phyloP scores from a whole-genome alignment of 2,888 invertebrate species.

The Azorinus chamasolen region DNA sequence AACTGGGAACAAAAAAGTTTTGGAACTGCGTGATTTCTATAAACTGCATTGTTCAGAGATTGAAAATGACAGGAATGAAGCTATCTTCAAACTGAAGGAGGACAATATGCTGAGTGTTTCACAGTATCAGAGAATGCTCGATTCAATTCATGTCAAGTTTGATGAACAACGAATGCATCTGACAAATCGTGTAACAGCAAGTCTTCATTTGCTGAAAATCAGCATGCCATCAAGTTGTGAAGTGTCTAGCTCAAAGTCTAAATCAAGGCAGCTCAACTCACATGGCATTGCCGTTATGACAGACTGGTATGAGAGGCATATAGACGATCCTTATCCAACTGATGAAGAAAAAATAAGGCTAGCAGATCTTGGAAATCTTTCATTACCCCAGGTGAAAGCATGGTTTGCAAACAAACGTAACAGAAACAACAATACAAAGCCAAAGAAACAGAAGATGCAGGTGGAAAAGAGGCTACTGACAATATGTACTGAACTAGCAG shows the following conservation, averaged over 20 bases:
- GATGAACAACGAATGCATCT: conserved; percentile 79
- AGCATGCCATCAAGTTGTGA: conserved; percentile 62
- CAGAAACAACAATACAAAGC: conserved; percentile 82
- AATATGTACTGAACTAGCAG: conserved; percentile 71
- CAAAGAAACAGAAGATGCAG: conserved; percentile 77
- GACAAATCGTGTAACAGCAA: conserved; percentile 73
- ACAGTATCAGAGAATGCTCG: conserved; percentile 65
- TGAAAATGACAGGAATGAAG: conserved; percentile 75
- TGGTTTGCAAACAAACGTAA: conserved; percentile 85
- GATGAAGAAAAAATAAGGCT: conserved; percentile 79
- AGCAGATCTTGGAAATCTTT: conserved; percentile 76
- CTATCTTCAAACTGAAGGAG: conserved; percentile 67
- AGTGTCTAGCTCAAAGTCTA: conserved; percentile 60
- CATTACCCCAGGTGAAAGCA: conserved; percentile 80
- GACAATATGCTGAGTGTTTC: conserved; percentile 53
- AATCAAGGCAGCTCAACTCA: conserved; percentile 73
- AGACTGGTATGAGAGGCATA: conserved; percentile 79
- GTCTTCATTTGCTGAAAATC: conserved; percentile 78
- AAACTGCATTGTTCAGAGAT: conserved; percentile 74
- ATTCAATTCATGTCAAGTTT: conserved; percentile 67
- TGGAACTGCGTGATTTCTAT: conserved; percentile 79
- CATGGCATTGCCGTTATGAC: conserved; percentile 77
- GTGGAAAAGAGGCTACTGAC: conserved; percentile 72
- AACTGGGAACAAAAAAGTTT: conserved; percentile 69
- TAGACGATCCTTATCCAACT: conserved; percentile 81